These are phyloP conservation scores for Nothura maculosa DNA, from an alignment of 2,797 vertebrate genomes.

Conservation along the genomic window DNA sequence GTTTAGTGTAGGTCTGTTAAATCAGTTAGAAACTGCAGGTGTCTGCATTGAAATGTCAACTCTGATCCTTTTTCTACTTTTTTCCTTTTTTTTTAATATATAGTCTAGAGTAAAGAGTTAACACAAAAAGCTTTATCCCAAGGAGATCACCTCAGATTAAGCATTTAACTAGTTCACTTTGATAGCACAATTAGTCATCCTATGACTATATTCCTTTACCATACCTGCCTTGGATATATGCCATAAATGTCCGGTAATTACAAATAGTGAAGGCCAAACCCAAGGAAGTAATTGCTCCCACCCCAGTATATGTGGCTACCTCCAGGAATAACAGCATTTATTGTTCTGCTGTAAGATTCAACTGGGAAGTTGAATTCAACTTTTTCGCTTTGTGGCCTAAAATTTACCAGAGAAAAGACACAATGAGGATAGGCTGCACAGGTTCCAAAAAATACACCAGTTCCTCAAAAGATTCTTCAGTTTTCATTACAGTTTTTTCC, in stretches of 20 bases:
- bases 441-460: not conserved
- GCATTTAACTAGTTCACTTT: not conserved
- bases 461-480: not conserved
- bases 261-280: not conserved
- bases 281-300: not conserved
- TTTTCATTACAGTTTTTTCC: too few species aligned
- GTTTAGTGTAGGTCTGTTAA: not conserved
- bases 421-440: not conserved
- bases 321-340: not conserved
- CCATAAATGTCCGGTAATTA: not conserved
- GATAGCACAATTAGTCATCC: not conserved
- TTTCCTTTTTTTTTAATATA: not conserved
- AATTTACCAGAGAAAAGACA: not conserved
- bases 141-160: not conserved
- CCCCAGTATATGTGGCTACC: rapidly evolving
- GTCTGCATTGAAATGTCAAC: not conserved
- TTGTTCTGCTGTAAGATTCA: not conserved
- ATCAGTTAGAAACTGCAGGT: not conserved
- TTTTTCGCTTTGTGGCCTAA: not conserved
- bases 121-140: not conserved
- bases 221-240: not conserved
- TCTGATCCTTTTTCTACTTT: too few species aligned
- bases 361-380: not conserved
- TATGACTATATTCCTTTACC: not conserved
- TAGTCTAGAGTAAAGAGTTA: not conserved